A percentile compares a stretch with the other conserved stretches of the same genome.
Conservation (phyloP, 2,113 vertebrate species). For the Ochotona curzoniae region DNA sequence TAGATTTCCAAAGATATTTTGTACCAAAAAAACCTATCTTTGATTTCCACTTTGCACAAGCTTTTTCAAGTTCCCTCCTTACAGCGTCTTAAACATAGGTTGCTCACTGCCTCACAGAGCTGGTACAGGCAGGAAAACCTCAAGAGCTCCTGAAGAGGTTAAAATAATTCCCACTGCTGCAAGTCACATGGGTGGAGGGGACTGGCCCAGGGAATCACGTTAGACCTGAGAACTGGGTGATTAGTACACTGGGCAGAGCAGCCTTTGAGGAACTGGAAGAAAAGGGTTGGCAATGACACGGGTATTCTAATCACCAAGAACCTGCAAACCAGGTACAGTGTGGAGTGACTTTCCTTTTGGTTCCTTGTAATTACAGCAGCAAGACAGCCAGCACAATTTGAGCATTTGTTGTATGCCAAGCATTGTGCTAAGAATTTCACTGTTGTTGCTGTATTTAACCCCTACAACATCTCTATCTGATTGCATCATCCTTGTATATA, state of each 20-base stretch:
- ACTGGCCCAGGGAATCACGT: too few relatives aligned
- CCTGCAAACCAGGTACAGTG: not conserved
- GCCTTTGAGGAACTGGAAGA: not conserved
- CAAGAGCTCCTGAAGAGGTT: not conserved
- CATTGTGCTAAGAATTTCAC: not conserved
- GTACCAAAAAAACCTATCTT: too few relatives aligned
- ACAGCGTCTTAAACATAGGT: accelerated
- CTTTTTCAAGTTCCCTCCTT: too few relatives aligned
- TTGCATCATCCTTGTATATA: not conserved
- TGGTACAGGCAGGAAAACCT: not conserved
- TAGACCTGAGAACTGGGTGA: not conserved
- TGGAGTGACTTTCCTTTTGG: not conserved
- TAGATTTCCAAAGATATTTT: too few relatives aligned
- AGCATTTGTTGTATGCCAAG: not conserved
- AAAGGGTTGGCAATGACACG: not conserved
- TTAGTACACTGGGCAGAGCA: not conserved
- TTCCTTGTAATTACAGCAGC: not conserved
- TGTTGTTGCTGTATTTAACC: not conserved
- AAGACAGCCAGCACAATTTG: not conserved
- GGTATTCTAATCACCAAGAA: not conserved
- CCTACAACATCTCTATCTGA: not conserved
- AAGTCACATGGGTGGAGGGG: too few relatives aligned
- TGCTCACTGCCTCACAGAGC: not conserved
- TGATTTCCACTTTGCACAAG: too few relatives aligned
- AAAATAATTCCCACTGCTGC: too few relatives aligned